Conservation (phyloP, 2,888 invertebrate genomes). For the Rapana venosa region DNA sequence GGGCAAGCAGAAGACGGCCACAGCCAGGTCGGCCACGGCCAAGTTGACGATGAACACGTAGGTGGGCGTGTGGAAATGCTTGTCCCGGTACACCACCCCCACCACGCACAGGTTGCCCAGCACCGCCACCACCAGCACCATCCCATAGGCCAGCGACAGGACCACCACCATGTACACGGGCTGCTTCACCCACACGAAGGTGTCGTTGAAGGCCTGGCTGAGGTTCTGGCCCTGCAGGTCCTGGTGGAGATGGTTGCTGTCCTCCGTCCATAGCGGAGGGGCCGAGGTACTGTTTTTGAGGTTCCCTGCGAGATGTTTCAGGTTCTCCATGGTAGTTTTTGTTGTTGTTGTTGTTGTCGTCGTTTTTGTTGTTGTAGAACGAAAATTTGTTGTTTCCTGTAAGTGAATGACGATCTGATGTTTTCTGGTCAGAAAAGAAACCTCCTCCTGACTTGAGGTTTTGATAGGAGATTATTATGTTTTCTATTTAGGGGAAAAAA, state of each 20-base stretch:
- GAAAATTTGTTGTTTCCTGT: neutral
- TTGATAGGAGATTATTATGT: too few species aligned
- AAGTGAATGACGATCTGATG: too few species aligned
- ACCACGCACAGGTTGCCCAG: conserved; percentile 53
- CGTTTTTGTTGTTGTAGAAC: neutral
- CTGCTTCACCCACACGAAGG: conserved; percentile 45
- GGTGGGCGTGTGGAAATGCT: conserved; percentile 53
- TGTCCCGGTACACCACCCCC: conserved; percentile 51
- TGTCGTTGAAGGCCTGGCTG: neutral
- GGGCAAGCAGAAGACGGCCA: conserved; percentile 53
- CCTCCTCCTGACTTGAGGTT: too few species aligned
- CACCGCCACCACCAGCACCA: conserved; percentile 52
- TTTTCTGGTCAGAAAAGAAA: neutral
- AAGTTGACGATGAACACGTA: conserved; percentile 56
- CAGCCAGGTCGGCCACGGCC: conserved; percentile 52
- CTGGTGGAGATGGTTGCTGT: neutral
- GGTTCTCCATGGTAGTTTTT: neutral
- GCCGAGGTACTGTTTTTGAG: neutral
- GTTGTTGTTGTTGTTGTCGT: neutral
- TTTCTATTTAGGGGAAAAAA: neutral
- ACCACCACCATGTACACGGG: conserved; percentile 51
- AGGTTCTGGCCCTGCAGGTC: neutral
- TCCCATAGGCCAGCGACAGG: conserved; percentile 48
- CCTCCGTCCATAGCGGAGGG: neutral
- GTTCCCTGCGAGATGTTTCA: neutral